phyloP scores from a whole-genome alignment of 1,140 invertebrate species.

The Calephelis virginiensis region DNA sequence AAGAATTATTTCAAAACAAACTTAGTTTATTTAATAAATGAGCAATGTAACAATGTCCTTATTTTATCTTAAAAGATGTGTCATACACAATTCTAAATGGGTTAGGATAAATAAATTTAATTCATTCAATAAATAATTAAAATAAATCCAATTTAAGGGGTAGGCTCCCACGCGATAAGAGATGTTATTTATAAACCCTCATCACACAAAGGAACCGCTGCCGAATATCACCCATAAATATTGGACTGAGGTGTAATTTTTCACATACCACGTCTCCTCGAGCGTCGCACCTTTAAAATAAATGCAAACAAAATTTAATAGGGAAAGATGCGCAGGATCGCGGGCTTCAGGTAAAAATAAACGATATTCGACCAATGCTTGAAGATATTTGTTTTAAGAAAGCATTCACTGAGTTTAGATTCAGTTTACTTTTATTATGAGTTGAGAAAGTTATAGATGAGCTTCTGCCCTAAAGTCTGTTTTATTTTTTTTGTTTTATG shows the following conservation, averaged over 20 bases:
- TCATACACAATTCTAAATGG: constrained; percentile 9
- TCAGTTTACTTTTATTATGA: not conserved
- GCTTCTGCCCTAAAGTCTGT: no score
- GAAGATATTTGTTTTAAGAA: constrained; percentile 61
- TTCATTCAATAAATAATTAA: constrained; percentile 68
- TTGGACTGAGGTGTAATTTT: constrained; percentile 78
- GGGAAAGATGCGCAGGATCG: constrained; percentile 76
- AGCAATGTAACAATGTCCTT: not conserved
- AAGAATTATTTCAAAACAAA: not conserved
- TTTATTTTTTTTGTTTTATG: not conserved
- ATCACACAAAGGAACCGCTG: constrained; percentile 75
- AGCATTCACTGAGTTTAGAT: constrained; percentile 46
- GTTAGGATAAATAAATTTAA: constrained; percentile 21
- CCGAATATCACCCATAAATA: constrained; percentile 79
- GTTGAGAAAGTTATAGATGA: no score
- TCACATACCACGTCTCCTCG: constrained; percentile 74
- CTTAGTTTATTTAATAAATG: not conserved
- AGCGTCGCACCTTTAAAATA: constrained; percentile 78
- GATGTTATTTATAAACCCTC: constrained; percentile 77
- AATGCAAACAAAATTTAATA: constrained; percentile 79
- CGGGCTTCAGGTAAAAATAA: constrained; percentile 75
- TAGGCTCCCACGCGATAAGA: constrained; percentile 77
- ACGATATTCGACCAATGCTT: constrained; percentile 60
- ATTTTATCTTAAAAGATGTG: not conserved
- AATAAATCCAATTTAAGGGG: constrained; percentile 76